A percentile compares a stretch with the other conserved stretches of the same genome.
Evolutionary conservation across 2,113 vertebrate species (phyloP).

Genomic region (Dicentrarchus labrax): DNA sequence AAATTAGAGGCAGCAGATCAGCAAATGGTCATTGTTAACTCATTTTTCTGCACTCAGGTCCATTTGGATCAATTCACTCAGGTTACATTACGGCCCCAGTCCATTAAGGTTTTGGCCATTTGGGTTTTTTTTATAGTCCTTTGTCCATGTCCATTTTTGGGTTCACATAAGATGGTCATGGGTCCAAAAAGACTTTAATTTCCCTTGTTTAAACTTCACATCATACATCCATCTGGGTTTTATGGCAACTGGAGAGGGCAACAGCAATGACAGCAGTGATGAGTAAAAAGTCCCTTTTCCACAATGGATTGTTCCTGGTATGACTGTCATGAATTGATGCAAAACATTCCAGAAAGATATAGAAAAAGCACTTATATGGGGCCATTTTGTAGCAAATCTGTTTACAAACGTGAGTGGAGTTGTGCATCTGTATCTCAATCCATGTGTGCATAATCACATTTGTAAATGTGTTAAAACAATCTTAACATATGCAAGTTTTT

Average conservation of each 20-base stretch:
- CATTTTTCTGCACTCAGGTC: neutral
- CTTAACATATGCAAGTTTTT: no score
- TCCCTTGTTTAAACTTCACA: neutral
- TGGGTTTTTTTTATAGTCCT: neutral
- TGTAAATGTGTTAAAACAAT: no score
- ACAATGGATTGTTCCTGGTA: neutral
- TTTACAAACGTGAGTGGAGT: no score
- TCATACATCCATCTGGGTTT: neutral
- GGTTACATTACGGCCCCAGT: constrained; percentile 5
- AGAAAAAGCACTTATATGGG: no score
- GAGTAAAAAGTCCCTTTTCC: neutral
- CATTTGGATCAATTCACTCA: constrained; percentile 22
- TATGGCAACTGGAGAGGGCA: neutral
- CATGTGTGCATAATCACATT: no score
- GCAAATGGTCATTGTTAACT: constrained; percentile 3
- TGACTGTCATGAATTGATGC: neutral
- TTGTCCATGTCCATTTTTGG: neutral
- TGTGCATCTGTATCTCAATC: no score
- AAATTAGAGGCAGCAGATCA: constrained; percentile 28
- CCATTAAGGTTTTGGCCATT: constrained; percentile 1
- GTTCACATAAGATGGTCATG: neutral
- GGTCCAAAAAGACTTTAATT: neutral
- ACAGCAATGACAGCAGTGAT: neutral
- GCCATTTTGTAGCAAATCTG: no score
- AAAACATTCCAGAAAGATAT: neutral